Base-by-base conservation (phyloP, 2,113 vertebrate species). In the Motacilla alba region DNA sequence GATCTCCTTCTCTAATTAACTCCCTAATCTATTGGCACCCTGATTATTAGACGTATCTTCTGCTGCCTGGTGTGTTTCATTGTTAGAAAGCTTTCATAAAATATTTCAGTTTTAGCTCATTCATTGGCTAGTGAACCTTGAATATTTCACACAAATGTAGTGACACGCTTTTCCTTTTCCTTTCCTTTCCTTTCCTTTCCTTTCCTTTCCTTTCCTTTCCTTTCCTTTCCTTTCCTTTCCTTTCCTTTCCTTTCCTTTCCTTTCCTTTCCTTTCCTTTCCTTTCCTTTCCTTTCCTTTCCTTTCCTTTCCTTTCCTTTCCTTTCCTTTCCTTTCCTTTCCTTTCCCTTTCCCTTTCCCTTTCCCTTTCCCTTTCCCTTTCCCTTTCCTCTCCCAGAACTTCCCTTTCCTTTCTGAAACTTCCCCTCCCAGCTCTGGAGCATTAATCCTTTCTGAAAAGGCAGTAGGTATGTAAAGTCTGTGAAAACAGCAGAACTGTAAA, bases 1-100 rank as follows among this genome's bases (percentile, higher is more conserved):
- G 20, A 73, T 83, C 26, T 89, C 59, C 46, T 92, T 79, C 49
- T 67, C 83, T 90, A 73, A 94, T 87, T 91, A 93, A 85, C 59
- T 83, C 43, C 39, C 46, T 89, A 76, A 91, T 94, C 91, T 89
- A 47, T 88, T 85, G 70, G 44, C 60, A 92, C 86, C 63, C 72
- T 94, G 50, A 69, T 92, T 89, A 82, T 90, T 92, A 72, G 47
- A 75, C 4, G 1, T 90, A 91, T 74, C 79, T 95, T 82, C 37
- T 67, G 66, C 44, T 89, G 39, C 50, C 67, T 70, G 9, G 18
- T 74, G 53, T 2, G 1, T 74, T 83, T 87, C 74, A 79, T 63
- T 59, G 37, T 83, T 78, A 33, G 60, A 86, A 83, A 85, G 22
- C 37, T 85, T 93, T 93, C 56, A 67, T 73, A 79, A 94, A 86